Base-by-base conservation (phyloP, 2,888 invertebrate species). In the Hypolimnas misippus region DNA sequence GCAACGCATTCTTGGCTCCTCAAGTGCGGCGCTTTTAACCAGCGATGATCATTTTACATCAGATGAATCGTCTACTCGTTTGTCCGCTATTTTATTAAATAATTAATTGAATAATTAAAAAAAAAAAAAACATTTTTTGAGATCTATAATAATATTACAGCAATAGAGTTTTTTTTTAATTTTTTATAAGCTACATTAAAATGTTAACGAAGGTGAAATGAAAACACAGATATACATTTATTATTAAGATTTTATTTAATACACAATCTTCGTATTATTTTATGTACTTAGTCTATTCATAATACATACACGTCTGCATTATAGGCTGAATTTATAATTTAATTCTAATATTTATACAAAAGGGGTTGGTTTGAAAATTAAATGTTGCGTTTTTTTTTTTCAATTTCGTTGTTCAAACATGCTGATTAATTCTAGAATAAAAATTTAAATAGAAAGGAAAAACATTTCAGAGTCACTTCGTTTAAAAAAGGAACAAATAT, bases 381-480 rank as follows among this genome's bases (percentile, higher is more conserved):
- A 62, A 61, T 44, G 3, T 3, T 57, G 58, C 12, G n/a, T 21
- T 21, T 10, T 46, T 12, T 21, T 40, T 57, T 40, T 51, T 56
- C 35, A 66, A 65, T 67, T 72, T 72, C 72, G 72, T 72, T 72
- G 72, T 72, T 65, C 58, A 38, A 57, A 57, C 46, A 29, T 35
- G 17, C 42, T 42, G 42, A 17, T 52, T 19, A 35, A 49, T 42
- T 12, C 12, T 31, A 17, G 44, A 16, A 29, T 29, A 44, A 31
- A n/a, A n/a, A n/a, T n/a, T n/a, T n/a, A 16, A 21, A 46, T 5
- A 3, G 0, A 33, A 17, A 33, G 19, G 84, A 89, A 89, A 85
- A 89, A 89, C 88, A 83, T 88, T 89, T 86, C 77, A 85, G 61
- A 81, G 84, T 85, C 86, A 86, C 83, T 81, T 49, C 72, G 65